These are phyloP conservation scores for Auanema sp. DNA, from an alignment of 2,888 invertebrate genomes.

Conservation along the genomic window DNA sequence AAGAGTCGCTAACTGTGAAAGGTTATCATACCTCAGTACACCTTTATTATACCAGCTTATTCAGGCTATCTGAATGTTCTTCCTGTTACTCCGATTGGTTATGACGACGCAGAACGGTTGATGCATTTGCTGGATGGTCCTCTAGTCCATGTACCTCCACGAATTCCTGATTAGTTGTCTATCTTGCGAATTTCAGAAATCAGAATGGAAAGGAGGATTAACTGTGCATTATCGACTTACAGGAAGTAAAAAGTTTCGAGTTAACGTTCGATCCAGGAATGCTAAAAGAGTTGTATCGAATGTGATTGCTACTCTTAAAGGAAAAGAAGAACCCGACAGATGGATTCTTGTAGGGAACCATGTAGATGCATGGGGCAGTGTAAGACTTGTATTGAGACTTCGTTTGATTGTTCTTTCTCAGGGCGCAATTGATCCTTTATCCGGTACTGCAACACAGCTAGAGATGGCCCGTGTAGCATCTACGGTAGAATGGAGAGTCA, in stretches of 20 bases:
- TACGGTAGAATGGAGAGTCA: slow-evolving; percentile 6
- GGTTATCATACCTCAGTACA: background rate
- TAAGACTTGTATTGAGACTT: slow-evolving; percentile 5
- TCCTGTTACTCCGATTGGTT: slow-evolving; percentile 44
- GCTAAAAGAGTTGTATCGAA: slow-evolving; percentile 55
- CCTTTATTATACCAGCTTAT: background rate
- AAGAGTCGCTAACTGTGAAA: slow-evolving; percentile 16
- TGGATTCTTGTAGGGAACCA: slow-evolving; percentile 69
- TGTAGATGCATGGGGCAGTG: slow-evolving; percentile 68
- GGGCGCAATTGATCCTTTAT: slow-evolving; percentile 67
- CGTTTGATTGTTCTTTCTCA: slow-evolving; percentile 49
- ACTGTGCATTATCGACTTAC: slow-evolving; percentile 57
- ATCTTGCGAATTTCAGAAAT: slow-evolving; percentile 13
- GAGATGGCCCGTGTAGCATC: slow-evolving; percentile 61
- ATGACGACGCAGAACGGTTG: slow-evolving; percentile 34
- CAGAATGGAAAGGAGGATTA: slow-evolving; percentile 36
- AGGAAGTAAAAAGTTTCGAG: slow-evolving; percentile 26
- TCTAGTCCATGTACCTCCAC: slow-evolving; percentile 14
- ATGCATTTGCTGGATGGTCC: slow-evolving; percentile 34
- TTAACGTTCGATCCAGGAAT: slow-evolving; percentile 31
- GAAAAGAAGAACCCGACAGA: slow-evolving; percentile 66
- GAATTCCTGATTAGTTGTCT: background rate
- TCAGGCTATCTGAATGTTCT: slow-evolving; percentile 30
- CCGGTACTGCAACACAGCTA: slow-evolving; percentile 67
- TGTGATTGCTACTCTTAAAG: slow-evolving; percentile 63